Evolutionary conservation across 2,797 vertebrate genomes (phyloP).

Genomic region (Peromyscus nudipes): DNA sequence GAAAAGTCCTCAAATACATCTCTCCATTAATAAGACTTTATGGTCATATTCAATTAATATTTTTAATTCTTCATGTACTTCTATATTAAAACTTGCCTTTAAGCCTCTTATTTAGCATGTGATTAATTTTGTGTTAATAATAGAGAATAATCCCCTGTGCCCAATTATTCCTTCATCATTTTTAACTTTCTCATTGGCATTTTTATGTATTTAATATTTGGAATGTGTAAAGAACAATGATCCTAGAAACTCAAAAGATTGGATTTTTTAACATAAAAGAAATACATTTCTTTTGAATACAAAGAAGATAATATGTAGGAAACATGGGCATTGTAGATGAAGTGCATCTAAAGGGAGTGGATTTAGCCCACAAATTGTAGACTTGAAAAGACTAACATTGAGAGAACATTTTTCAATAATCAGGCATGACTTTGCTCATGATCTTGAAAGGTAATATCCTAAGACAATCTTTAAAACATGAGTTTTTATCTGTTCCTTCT

Average conservation of each 20-base stretch:
- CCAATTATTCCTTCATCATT: slow-evolving; percentile 24
- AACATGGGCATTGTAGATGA: background rate
- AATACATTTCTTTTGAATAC: slow-evolving; percentile 16
- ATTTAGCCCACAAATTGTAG: background rate
- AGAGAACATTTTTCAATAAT: background rate
- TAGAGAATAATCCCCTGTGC: background rate
- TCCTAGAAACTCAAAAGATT: background rate
- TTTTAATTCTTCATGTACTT: slow-evolving; percentile 45
- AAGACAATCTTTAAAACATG: slow-evolving; percentile 55
- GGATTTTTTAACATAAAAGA: background rate
- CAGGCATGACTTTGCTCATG: slow-evolving; percentile 28
- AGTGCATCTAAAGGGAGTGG: background rate
- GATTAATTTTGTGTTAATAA: slow-evolving; percentile 56
- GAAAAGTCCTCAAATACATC: background rate
- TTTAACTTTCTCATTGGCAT: background rate
- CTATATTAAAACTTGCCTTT: slow-evolving; percentile 38
- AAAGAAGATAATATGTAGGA: slow-evolving; percentile 33
- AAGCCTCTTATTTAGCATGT: slow-evolving; percentile 12
- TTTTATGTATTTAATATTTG: slow-evolving; percentile 29
- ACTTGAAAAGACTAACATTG: background rate
- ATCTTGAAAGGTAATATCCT: slow-evolving; percentile 30
- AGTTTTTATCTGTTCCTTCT: slow-evolving; percentile 13
- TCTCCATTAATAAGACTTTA: background rate
- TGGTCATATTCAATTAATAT: background rate
- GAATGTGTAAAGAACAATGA: background rate